Evolutionary conservation across 2,888 invertebrate species (phyloP).

Genomic region (Epirrhoe tristata): DNA sequence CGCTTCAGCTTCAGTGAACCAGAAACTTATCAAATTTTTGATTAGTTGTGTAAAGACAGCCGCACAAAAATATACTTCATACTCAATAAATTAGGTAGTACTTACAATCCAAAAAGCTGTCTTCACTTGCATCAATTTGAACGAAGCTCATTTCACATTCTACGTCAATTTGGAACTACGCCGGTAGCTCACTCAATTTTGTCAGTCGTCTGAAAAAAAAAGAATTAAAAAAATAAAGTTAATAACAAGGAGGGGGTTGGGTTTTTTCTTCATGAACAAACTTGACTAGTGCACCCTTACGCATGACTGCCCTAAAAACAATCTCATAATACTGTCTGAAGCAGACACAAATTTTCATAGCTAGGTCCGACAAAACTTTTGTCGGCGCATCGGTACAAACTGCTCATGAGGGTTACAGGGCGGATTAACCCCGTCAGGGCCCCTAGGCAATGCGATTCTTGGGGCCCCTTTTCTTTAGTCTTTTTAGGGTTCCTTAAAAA

Average conservation of each 20-base stretch:
- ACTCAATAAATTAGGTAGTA: background rate
- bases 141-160: constrained; percentile 21
- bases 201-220: constrained; percentile 62
- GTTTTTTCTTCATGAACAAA: constrained; percentile 1
- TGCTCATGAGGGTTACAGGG: too few relatives aligned
- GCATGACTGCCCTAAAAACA: too few relatives aligned
- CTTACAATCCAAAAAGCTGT: constrained; percentile 8
- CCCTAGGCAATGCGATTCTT: too few relatives aligned
- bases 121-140: constrained; percentile 36
- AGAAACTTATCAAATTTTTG: background rate
- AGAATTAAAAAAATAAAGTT: constrained; percentile 9
- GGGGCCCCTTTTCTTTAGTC: too few relatives aligned
- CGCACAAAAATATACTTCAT: constrained; percentile 8
- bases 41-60: background rate
- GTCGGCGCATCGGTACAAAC: too few relatives aligned
- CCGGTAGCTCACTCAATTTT: constrained; percentile 58
- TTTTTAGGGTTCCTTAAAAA: too few relatives aligned
- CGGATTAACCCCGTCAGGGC: too few relatives aligned
- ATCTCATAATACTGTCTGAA: too few relatives aligned
- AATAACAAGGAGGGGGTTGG: background rate
- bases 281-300: too few relatives aligned
- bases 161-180: constrained; percentile 39
- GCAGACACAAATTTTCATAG: too few relatives aligned
- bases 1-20: background rate
- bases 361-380: too few relatives aligned